A percentile compares a stretch with the other conserved stretches of the same genome.
Conservation (phyloP, 2,888 invertebrate species). For the Pachymerium ferrugineum region DNA sequence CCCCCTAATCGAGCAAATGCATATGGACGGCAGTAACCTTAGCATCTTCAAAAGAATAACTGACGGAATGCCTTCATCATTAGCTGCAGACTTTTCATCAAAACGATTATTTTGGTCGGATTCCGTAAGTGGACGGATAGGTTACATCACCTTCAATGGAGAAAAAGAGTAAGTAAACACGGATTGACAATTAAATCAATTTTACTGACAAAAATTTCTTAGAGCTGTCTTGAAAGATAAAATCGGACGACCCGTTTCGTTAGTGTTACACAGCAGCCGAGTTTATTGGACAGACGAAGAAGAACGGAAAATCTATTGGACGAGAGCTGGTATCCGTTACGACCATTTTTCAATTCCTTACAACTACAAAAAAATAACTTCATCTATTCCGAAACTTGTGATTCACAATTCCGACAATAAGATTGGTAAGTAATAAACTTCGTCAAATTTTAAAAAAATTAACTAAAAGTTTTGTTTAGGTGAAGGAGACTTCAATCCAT, state of each 20-base stretch:
- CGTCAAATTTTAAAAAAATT: neutral
- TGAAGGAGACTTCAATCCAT: neutral
- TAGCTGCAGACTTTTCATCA: slow-evolving; percentile 35
- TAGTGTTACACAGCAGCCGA: slow-evolving; percentile 35
- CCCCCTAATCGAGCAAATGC: slow-evolving; percentile 58
- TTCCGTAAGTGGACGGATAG: slow-evolving; percentile 35
- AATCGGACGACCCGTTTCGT: slow-evolving; percentile 36
- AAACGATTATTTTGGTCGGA: slow-evolving; percentile 39
- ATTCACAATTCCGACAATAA: neutral
- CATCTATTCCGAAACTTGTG: slow-evolving; percentile 24
- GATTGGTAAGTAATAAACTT: neutral
- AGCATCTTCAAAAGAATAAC: slow-evolving; percentile 38
- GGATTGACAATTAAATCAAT: neutral
- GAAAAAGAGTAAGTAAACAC: slow-evolving; percentile 16
- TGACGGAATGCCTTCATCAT: slow-evolving; percentile 33
- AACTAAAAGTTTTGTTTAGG: neutral
- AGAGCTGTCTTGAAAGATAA: neutral
- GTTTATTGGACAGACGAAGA: slow-evolving; percentile 38
- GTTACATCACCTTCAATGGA: slow-evolving; percentile 34
- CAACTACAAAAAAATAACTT: neutral
- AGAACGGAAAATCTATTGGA: slow-evolving; percentile 2
- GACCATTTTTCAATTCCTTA: neutral
- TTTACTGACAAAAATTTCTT: neutral
- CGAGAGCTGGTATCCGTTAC: neutral
- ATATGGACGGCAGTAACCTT: slow-evolving; percentile 60